Evolutionary conservation across 64 coral and sea anemone genomes (phyloP), one percentile per base, ranked within the genome.

Genomic region (Pachyseris speciosa): DNA sequence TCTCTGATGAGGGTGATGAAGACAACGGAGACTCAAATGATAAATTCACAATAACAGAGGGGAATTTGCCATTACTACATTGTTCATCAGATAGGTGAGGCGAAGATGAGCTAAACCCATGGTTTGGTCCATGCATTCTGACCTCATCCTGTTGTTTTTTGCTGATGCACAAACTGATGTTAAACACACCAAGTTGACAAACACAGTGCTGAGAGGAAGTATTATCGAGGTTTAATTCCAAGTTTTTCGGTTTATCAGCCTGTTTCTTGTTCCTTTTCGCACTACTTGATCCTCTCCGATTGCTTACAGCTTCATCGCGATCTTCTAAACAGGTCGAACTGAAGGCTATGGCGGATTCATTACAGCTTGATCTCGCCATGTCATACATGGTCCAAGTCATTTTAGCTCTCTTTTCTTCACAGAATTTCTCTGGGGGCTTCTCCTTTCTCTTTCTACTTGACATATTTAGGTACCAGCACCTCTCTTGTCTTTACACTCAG

Each of bases 311-410:
- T 32, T 20, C 58, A 25, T 24, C 58, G 8, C 27, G 6, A 17
- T 80, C 69, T 38, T 26, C 66, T 34, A 31, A 8, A 45, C 65
- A 6, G 5, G 87, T 39, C 2, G 43, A 43, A 36, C 11, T 57
- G 6, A 58, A 48, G 16, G 19, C 38, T 28, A 78, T 45, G 4
- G 66, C 57, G 20, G 78, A 50, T 69, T 69, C 44, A 49, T 78
- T 59, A 66, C 76, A 67, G 13, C 47, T 24, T 10, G 42, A 69
- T 4, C 36, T 24, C 32, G 63, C 72, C 57, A 48, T 16, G 80
- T 92, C 79, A 64, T 75, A 49, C 91, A 97, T 93, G 40, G 77
- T 90, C 95, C 95, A 97, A 17, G 81, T 86, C 74, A 86, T 66
- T 86, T 86, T 78, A 17, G 88, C 25, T 42, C 85, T 70, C 37